phyloP scores from a whole-genome alignment of 2,113 vertebrate genomes.

The Melanerpes formicivorus region DNA sequence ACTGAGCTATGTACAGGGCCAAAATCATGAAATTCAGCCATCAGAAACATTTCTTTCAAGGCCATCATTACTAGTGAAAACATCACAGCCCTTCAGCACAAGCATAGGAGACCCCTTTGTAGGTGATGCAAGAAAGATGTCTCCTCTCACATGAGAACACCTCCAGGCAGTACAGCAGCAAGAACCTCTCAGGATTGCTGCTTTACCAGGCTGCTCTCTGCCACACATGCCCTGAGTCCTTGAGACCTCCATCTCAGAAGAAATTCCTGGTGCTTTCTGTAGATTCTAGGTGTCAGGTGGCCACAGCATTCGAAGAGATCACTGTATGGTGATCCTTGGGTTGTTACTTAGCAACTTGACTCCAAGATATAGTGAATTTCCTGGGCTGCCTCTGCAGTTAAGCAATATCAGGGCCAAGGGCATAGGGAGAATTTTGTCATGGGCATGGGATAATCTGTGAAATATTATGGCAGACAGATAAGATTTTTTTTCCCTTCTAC shows the following conservation, averaged over 20 bases:
- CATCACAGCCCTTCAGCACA: neutral
- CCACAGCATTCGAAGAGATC: neutral
- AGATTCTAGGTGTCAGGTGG: neutral
- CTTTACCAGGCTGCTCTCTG: neutral
- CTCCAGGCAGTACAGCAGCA: neutral
- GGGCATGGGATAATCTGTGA: neutral
- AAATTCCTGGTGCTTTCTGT: neutral
- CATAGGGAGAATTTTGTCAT: neutral
- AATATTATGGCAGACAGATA: neutral
- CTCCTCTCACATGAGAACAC: neutral
- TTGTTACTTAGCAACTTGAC: constrained; percentile 53
- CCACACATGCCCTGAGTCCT: neutral
- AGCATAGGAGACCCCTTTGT: neutral
- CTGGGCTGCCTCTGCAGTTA: neutral
- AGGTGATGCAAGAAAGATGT: neutral
- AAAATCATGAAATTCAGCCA: neutral
- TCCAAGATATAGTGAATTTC: neutral
- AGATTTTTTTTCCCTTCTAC: constrained; percentile 17
- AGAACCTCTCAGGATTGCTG: neutral
- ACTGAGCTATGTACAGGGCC: neutral
- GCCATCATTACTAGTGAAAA: neutral
- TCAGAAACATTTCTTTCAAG: neutral
- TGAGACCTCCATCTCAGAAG: neutral
- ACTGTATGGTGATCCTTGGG: neutral
- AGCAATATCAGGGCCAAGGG: neutral